These are phyloP conservation scores for Lucinisca nassula DNA, from an alignment of 2,888 invertebrate genomes.

Conservation along the genomic window DNA sequence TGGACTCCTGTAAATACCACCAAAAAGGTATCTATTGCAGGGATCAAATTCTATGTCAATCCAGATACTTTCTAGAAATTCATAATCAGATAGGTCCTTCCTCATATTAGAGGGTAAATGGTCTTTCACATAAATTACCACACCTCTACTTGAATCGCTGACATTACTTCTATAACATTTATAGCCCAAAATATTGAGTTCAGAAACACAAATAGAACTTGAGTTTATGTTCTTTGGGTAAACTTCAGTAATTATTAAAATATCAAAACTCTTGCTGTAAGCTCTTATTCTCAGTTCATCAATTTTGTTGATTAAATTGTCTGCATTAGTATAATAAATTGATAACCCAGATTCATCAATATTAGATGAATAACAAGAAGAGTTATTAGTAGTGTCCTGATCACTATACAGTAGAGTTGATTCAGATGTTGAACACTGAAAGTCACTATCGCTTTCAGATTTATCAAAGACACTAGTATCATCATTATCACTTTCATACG, in stretches of 20 bases:
- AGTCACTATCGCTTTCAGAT: background rate
- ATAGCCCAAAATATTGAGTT: background rate
- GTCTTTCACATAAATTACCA: slow-evolving; percentile 15
- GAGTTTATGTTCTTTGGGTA: background rate
- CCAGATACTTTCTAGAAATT: slow-evolving; percentile 3
- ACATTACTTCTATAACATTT: background rate
- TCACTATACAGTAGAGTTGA: background rate
- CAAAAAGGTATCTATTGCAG: background rate
- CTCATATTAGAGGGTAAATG: slow-evolving; percentile 10
- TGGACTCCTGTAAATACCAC: slow-evolving; percentile 11
- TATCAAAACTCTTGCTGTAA: background rate
- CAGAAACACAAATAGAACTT: background rate
- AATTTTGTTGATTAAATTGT: slow-evolving; percentile 8
- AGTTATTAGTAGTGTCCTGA: too few species aligned
- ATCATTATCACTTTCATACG: too few species aligned
- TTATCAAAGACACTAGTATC: background rate
- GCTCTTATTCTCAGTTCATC: background rate
- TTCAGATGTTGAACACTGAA: background rate
- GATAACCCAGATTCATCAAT: background rate
- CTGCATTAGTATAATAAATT: slow-evolving; percentile 16
- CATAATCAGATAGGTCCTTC: background rate
- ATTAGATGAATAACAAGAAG: background rate
- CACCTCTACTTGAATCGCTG: background rate
- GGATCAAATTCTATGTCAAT: background rate
- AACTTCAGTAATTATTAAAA: slow-evolving; percentile 1